These are phyloP conservation scores for Balaenoptera acutorostrata DNA, from an alignment of 2,113 vertebrate species.

Conservation along the genomic window DNA sequence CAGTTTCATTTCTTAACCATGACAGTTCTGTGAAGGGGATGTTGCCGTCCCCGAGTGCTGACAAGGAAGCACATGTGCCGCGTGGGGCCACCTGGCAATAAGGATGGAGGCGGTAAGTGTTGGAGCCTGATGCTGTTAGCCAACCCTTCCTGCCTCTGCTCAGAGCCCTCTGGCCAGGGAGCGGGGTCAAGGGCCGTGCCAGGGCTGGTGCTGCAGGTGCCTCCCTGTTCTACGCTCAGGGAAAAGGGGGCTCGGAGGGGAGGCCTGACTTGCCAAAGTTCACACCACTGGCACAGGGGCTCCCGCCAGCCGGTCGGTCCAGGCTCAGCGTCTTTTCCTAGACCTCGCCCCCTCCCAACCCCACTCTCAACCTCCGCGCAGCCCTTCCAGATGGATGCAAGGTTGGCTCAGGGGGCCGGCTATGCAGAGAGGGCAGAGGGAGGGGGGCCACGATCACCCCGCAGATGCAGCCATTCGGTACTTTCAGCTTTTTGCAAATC, in stretches of 20 bases:
- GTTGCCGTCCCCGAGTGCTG: not conserved
- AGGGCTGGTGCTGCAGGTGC: accelerated
- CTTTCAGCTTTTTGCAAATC: slow-evolving; percentile 41
- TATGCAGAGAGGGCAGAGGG: not conserved
- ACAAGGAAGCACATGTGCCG: not conserved
- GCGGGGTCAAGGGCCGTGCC: accelerated
- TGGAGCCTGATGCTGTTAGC: not conserved
- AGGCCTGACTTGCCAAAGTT: accelerated
- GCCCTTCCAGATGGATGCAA: not conserved
- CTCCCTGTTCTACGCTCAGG: not conserved
- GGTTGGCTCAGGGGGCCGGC: not conserved
- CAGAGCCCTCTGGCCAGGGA: not conserved
- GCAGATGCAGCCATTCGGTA: not conserved
- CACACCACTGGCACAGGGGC: not conserved
- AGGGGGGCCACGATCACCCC: not conserved
- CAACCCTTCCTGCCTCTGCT: accelerated
- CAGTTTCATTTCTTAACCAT: not conserved
- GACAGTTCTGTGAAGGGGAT: accelerated
- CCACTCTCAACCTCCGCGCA: accelerated
- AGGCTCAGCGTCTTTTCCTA: not conserved
- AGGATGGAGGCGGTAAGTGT: not conserved
- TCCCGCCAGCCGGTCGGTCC: not conserved
- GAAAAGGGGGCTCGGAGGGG: not conserved
- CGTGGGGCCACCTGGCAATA: not conserved
- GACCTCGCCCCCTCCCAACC: accelerated